Evolutionary conservation across 2,797 vertebrate species (phyloP), one percentile per base, ranked within the genome.

Genomic region (Melanitta fusca): DNA sequence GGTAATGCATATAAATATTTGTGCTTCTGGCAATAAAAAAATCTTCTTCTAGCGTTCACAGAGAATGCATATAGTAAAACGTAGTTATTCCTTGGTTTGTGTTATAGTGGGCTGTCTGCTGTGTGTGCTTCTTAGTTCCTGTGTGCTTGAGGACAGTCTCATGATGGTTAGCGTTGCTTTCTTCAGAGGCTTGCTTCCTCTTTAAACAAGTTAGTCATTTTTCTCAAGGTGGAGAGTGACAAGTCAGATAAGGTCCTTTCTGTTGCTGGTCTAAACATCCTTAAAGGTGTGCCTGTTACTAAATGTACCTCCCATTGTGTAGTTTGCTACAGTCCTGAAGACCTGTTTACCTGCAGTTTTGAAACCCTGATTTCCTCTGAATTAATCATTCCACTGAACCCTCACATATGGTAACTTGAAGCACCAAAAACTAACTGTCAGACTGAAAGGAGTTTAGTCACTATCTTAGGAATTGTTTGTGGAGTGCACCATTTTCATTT

Each of bases 401-500:
- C 10, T 83, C 34, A 6, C 14, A 4, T 73, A 38, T 47, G n/a
- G 32, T 82, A 78, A 87, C 61, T 74, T 85, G 4, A 71, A 66
- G 53, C 32, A 86, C 43, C 30, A n/a, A 1, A 39, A 82, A 34
- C 10, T 45, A 61, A 34, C 43, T 69, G 34, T 57, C 47, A 60
- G 49, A 73, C 54, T 64, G 45, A 65, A 77, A 45, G 24, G 49
- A 88, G 32, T 86, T 89, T 12, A 10, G 62, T 85, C 28, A 6
- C 14, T 80, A 70, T 80, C 12, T 32, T 13, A 10, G 27, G 39
- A 57, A 45, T 1, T 89, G 20, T 58, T 78, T 39, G 39, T 94
- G 91, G 96, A 97, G 96, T 95, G 91, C 94, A 87, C 20, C 54
- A 80, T 69, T 70, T 51, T 51, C 49, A 51, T 51, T 51, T 51